Evolutionary conservation across 2,888 invertebrate species (phyloP), one percentile per base, ranked within the genome.

Genomic region (Syritta pipiens): DNA sequence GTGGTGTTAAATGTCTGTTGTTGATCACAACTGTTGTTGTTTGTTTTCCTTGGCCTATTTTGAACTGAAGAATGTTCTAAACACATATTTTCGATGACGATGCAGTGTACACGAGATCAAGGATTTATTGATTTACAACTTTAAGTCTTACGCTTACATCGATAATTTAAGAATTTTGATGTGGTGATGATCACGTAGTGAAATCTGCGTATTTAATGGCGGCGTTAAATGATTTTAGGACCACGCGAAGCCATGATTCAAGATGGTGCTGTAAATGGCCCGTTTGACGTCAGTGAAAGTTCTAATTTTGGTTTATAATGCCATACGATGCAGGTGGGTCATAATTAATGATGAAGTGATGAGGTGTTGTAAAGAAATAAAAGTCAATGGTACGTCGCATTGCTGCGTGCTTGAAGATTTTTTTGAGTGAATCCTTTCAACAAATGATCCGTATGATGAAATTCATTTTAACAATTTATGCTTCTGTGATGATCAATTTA

Each of bases 41-140:
- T 40, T 9, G n/a, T 26, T 40, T 37, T 40, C 55, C 55, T 55
- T 55, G 55, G n/a, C 55, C 55, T 19, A 55, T 24, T 37, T 55
- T 26, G 17, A 4, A 6, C 5, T 35, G 2, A 9, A 24, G 40
- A 55, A 26, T 28, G 19, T 55, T 57, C 40, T 42, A 42, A 28
- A 9, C 9, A 1, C 17, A 49, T 49, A 6, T 30, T 49, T 49
- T n/a, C 0, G n/a, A n/a, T n/a, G n/a, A n/a, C n/a, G n/a, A n/a
- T 30, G 0, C 19, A 20, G 6, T 1, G 7, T 37, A 17, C 3
- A 12, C 10, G 7, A 12, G 3, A 9, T 20, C 40, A 62, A 49
- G 20, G 49, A 49, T 30, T 28, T 49, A 19, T 40, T 20, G 40
- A 62, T 62, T 62, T 40, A 49, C 62, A 49, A 30, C 7, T 28